These are phyloP conservation scores for Ornithoptera priamus DNA, from an alignment of 2,888 invertebrate species.

Conservation along the genomic window DNA sequence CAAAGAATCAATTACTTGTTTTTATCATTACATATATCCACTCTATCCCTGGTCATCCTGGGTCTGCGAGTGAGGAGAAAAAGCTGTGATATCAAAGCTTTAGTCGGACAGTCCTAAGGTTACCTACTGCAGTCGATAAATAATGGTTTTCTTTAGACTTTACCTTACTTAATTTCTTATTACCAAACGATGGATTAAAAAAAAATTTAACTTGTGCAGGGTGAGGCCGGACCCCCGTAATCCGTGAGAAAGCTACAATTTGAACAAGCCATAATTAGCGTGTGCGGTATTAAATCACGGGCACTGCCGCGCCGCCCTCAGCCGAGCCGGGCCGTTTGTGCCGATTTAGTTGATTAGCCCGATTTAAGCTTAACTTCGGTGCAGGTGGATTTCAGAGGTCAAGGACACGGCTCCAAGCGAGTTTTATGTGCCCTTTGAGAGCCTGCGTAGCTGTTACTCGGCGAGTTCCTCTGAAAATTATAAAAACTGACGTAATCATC, in stretches of 20 bases:
- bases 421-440: neutral
- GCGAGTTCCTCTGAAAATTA: neutral
- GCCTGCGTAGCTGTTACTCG: neutral
- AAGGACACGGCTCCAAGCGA: conserved; percentile 47
- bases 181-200: neutral
- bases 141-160: too few relatives aligned
- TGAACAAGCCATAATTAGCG: conserved; percentile 79
- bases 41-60: too few relatives aligned
- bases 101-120: too few relatives aligned
- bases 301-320: conserved; percentile 46
- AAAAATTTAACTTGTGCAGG: conserved; percentile 27
- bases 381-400: conserved; percentile 68
- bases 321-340: conserved; percentile 32
- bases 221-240: conserved; percentile 47
- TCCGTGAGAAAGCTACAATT: conserved; percentile 78
- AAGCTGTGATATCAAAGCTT: too few relatives aligned
- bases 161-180: too few relatives aligned
- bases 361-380: conserved; percentile 55
- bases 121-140: too few relatives aligned
- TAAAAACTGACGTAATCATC: neutral
- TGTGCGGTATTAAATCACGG: conserved; percentile 74
- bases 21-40: too few relatives aligned
- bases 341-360: conserved; percentile 54
- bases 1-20: too few relatives aligned
- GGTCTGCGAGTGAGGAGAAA: too few relatives aligned